A percentile compares a stretch with the other conserved stretches of the same genome.
phyloP scores from a whole-genome alignment of 2,113 vertebrate species.

The Chaetura pelagica region DNA sequence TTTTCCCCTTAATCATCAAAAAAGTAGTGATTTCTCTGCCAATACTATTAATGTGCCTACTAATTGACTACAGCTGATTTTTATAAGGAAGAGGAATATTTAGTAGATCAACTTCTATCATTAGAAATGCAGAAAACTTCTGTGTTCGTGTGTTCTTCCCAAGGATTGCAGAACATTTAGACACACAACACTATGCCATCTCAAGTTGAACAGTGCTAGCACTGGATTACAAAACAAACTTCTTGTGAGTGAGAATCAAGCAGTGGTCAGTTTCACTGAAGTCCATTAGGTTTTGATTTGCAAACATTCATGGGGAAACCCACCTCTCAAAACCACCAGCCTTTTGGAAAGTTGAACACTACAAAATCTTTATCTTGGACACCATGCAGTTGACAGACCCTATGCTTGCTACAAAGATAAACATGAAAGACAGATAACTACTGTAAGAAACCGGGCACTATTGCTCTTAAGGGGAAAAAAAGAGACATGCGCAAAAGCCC shows the following conservation, averaged over 20 bases:
- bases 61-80: background rate
- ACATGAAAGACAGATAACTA: background rate
- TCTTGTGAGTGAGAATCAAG: background rate
- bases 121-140: background rate
- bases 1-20: rapidly evolving
- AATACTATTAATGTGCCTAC: background rate
- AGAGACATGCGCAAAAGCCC: rapidly evolving
- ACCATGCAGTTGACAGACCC: background rate
- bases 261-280: background rate
- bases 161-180: background rate
- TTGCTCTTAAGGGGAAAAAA: background rate
- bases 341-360: background rate
- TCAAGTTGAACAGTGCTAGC: background rate
- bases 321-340: background rate
- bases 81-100: background rate
- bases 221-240: background rate
- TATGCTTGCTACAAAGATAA: background rate
- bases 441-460: background rate
- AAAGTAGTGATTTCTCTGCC: background rate
- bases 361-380: background rate
- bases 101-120: background rate
- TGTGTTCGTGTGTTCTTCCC: background rate
- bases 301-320: background rate
- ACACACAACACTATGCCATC: background rate
- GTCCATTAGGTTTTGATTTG: background rate